These are phyloP conservation scores for Strix aluco DNA, from an alignment of 2,113 vertebrate species.

Conservation along the genomic window DNA sequence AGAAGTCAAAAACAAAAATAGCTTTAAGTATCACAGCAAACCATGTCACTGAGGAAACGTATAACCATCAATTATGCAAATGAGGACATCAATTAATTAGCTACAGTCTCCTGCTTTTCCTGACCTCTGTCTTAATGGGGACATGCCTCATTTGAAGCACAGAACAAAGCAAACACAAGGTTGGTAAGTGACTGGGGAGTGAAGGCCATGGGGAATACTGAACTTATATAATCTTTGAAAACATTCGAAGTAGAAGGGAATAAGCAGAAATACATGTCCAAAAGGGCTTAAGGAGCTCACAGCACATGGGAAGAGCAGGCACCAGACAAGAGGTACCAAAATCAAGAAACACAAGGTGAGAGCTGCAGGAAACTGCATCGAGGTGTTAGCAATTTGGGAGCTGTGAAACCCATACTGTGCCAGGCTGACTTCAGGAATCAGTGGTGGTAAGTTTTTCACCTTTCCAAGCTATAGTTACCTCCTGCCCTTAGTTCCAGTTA, in stretches of 20 bases:
- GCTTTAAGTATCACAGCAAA: conserved; percentile 33
- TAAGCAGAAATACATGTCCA: neutral
- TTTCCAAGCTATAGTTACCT: neutral
- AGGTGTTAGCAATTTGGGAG: neutral
- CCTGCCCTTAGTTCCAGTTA: conserved; percentile 15
- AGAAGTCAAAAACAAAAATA: conserved; percentile 34
- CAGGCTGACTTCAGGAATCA: neutral
- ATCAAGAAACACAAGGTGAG: neutral
- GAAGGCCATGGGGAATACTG: neutral
- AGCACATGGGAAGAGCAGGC: neutral
- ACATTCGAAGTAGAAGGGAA: neutral
- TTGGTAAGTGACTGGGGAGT: neutral
- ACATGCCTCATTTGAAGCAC: neutral
- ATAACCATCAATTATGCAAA: conserved; percentile 59
- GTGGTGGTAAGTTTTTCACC: neutral
- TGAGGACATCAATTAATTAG: conserved; percentile 52
- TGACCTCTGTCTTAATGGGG: conserved; percentile 55
- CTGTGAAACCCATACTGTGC: neutral
- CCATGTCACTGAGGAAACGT: conserved; percentile 19
- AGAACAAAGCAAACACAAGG: conserved; percentile 19
- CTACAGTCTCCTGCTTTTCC: conserved; percentile 40
- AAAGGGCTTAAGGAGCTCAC: neutral
- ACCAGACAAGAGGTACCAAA: neutral
- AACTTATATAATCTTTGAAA: neutral
- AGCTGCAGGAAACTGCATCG: neutral